phyloP scores from a whole-genome alignment of 2,797 vertebrate genomes.

The Crenuchus spilurus region DNA sequence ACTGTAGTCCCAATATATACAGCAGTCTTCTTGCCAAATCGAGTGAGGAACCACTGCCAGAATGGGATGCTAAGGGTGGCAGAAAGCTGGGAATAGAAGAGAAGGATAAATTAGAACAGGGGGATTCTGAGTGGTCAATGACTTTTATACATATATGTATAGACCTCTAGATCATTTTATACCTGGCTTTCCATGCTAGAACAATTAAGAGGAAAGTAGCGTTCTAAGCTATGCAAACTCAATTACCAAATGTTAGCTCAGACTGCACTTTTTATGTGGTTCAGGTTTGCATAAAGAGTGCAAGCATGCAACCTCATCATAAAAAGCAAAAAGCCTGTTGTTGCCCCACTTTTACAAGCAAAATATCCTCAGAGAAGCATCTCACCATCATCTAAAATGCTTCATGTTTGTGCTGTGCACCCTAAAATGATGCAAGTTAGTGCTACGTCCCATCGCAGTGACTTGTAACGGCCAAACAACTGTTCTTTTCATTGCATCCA shows the following conservation, averaged over 20 bases:
- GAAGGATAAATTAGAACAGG: conserved; percentile 5
- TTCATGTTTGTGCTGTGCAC: neutral
- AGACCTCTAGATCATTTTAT: no score
- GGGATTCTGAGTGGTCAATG: no score
- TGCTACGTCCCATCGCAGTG: neutral
- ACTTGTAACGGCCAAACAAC: neutral
- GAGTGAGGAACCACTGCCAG: conserved; percentile 98
- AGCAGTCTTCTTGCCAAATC: conserved; percentile 93
- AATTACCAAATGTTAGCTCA: no score
- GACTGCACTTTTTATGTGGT: neutral
- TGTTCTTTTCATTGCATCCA: neutral
- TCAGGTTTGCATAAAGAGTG: neutral
- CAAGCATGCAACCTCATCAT: neutral
- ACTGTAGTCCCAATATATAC: conserved; percentile 90
- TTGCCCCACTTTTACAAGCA: neutral
- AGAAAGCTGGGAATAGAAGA: conserved; percentile 74
- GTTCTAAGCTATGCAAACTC: no score
- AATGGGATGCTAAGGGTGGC: conserved; percentile 92
- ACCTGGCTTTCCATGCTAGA: no score
- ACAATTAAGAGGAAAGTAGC: no score
- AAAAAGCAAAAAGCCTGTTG: no score
- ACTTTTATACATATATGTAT: no score
- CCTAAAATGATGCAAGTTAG: no score
- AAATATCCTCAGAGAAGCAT: neutral
- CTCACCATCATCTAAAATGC: neutral